Evolutionary conservation across 2,797 vertebrate genomes (phyloP).

Genomic region (Artibeus jamaicensis): DNA sequence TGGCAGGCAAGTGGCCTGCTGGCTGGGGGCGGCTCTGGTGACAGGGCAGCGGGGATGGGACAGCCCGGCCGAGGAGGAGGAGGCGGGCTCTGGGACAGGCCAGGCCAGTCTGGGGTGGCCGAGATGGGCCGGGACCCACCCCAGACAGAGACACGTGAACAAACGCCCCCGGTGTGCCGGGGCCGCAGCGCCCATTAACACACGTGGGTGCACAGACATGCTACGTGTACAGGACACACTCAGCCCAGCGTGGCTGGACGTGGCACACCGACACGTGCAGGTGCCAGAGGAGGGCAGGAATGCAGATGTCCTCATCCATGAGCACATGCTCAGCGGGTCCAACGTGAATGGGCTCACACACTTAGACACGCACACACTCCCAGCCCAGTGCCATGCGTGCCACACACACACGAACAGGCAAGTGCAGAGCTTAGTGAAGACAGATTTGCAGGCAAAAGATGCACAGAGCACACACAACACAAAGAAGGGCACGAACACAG

Average conservation of each 20-base stretch:
- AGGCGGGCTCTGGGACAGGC: background rate
- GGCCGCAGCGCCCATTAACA: background rate
- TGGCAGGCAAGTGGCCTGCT: slow-evolving; percentile 57
- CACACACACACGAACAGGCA: background rate
- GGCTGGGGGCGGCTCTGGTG: slow-evolving; percentile 73
- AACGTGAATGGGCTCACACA: background rate
- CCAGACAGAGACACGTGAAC: background rate
- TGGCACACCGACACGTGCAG: background rate
- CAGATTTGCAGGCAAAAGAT: background rate
- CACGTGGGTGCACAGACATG: no score
- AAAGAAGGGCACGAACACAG: background rate
- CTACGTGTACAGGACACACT: background rate
- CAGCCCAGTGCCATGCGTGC: background rate
- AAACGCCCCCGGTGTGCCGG: background rate
- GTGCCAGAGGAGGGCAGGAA: background rate
- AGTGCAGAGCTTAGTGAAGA: background rate
- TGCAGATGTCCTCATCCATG: background rate
- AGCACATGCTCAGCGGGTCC: background rate
- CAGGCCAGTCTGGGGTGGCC: background rate
- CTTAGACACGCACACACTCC: background rate
- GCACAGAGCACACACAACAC: background rate
- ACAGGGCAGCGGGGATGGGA: slow-evolving; percentile 52
- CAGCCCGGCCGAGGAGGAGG: background rate
- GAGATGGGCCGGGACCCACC: background rate
- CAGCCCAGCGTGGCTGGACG: background rate